Evolutionary conservation across 2,888 invertebrate species (phyloP).

Genomic region (Erynnis tages): DNA sequence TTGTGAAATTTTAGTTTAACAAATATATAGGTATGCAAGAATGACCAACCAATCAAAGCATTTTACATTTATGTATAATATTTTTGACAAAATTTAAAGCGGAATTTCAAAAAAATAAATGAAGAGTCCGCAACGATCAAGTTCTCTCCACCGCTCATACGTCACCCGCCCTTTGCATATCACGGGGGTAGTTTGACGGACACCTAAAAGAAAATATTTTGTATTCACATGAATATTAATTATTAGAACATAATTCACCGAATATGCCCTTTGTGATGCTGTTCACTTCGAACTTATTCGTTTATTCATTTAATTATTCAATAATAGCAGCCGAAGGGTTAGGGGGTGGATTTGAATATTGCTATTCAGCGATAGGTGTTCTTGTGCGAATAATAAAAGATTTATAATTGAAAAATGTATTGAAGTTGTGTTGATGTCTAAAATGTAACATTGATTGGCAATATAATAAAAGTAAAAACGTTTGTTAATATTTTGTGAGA

Average conservation of each 20-base stretch:
- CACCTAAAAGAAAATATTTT: slow-evolving; percentile 68
- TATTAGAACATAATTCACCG: slow-evolving; percentile 51
- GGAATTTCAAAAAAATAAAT: no score
- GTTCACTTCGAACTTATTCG: slow-evolving; percentile 37
- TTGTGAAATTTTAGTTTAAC: no score
- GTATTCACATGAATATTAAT: slow-evolving; percentile 73
- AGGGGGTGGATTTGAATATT: slow-evolving; percentile 30
- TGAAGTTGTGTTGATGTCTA: no score
- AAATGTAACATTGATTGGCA: no score
- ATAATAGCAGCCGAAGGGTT: slow-evolving; percentile 35
- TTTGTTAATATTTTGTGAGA: no score
- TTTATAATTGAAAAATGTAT: not conserved
- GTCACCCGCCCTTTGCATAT: slow-evolving; percentile 32
- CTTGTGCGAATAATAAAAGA: slow-evolving; percentile 14
- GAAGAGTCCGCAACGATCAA: slow-evolving; percentile 42
- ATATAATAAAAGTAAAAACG: no score
- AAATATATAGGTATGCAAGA: no score
- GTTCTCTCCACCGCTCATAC: slow-evolving; percentile 22
- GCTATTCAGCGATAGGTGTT: slow-evolving; percentile 9
- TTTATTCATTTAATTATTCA: slow-evolving; percentile 43
- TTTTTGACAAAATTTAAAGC: no score
- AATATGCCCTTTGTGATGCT: slow-evolving; percentile 45
- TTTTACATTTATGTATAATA: no score
- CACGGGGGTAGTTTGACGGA: slow-evolving; percentile 59
- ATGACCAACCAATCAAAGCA: no score